phyloP scores from a whole-genome alignment of 1,140 invertebrate genomes.

The Drosophila athabasca region DNA sequence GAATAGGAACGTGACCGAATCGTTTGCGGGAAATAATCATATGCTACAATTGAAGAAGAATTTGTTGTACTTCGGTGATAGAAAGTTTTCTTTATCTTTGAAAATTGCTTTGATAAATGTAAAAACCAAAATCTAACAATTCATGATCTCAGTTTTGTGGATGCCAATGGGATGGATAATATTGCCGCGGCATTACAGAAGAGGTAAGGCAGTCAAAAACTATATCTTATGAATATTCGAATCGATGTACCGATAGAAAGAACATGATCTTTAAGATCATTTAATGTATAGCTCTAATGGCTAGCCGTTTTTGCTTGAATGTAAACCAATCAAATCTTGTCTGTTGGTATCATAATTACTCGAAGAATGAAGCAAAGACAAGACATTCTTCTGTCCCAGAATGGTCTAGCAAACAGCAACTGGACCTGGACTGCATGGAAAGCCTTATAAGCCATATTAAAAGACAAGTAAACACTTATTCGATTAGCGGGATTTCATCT shows the following conservation, averaged over 20 bases:
- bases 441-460: conserved; percentile 37
- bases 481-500: conserved; percentile 66
- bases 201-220: conserved; percentile 2
- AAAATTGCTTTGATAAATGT: conserved; percentile 6
- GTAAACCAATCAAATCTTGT: conserved; percentile 21
- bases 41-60: conserved; percentile 13
- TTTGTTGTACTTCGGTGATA: conserved; percentile 42
- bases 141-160: conserved; percentile 24
- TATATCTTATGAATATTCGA: no score
- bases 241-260: no score
- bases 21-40: conserved; percentile 30
- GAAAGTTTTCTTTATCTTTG: conserved; percentile 37
- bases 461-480: conserved; percentile 48
- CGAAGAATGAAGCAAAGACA: conserved; percentile 9
- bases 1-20: conserved; percentile 47
- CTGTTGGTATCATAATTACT: conserved; percentile 31
- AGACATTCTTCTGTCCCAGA: conserved; percentile 32
- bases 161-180: conserved; percentile 18
- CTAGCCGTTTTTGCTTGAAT: no score
- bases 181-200: neutral
- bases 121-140: conserved; percentile 21
- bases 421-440: conserved; percentile 12
- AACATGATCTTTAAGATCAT: no score
- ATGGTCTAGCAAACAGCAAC: conserved; percentile 20
- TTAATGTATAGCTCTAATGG: no score